Evolutionary conservation across 2,888 invertebrate species (phyloP).

Genomic region (Stomorhina lunata): DNA sequence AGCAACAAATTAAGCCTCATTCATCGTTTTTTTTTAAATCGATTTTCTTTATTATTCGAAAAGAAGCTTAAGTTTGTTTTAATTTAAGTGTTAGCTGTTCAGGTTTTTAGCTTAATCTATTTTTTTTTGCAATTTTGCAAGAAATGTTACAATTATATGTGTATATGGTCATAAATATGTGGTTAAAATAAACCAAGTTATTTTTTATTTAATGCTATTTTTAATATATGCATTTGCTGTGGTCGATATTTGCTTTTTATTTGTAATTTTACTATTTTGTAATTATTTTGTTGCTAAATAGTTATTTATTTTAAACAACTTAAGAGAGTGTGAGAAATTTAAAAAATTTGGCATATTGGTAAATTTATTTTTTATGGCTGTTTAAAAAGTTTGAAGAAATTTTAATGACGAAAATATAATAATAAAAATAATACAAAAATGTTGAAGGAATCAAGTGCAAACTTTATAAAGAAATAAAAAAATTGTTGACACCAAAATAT

Average conservation of each 20-base stretch:
- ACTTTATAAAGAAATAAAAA: too few species aligned
- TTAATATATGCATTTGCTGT: neutral
- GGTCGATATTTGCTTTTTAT: neutral
- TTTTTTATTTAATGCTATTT: neutral
- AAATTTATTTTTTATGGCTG: neutral
- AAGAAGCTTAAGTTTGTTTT: neutral
- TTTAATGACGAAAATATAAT: too few species aligned
- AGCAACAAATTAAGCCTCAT: conserved; percentile 4
- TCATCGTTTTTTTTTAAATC: too few species aligned
- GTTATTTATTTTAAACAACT: neutral
- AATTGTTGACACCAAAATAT: too few species aligned
- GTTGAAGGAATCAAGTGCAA: too few species aligned
- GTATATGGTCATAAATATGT: neutral
- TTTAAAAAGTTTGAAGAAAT: too few species aligned
- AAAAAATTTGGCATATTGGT: neutral
- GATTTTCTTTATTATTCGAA: conserved; percentile 9
- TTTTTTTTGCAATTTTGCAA: conserved; percentile 25
- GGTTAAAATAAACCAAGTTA: conserved; percentile 1
- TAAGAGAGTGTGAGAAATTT: neutral
- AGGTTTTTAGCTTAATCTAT: conserved; percentile 20
- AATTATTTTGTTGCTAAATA: conserved; percentile 17
- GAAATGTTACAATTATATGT: conserved; percentile 29
- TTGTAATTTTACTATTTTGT: neutral
- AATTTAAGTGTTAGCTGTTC: neutral
- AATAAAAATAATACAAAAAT: too few species aligned